Evolutionary conservation across 2,113 vertebrate species (phyloP).

Genomic region (Thalassoma bifasciatum): DNA sequence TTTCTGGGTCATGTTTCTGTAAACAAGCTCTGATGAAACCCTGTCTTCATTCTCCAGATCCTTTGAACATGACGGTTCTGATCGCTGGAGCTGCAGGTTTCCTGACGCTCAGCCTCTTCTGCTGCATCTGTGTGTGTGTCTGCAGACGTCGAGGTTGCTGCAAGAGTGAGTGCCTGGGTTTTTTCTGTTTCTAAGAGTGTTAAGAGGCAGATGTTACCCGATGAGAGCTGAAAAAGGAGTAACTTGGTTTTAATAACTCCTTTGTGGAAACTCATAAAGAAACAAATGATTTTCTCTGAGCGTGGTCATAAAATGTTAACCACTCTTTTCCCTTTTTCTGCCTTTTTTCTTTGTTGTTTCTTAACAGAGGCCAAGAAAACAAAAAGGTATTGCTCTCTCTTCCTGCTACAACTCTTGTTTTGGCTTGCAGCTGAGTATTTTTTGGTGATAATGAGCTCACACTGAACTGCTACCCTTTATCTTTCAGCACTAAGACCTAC

Average conservation of each 20-base stretch:
- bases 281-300: not conserved
- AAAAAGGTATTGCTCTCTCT: slow-evolving; percentile 65
- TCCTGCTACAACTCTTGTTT: not conserved
- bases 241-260: too few species aligned
- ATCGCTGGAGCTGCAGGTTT: slow-evolving; percentile 85
- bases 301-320: not conserved
- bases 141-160: slow-evolving; percentile 90
- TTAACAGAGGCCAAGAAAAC: slow-evolving; percentile 68
- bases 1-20: not conserved
- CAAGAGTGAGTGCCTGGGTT: slow-evolving; percentile 84
- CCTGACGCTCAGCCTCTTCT: slow-evolving; percentile 82
- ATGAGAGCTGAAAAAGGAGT: too few species aligned
- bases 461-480: slow-evolving; percentile 39
- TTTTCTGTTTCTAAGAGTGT: not conserved
- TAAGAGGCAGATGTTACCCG: too few species aligned
- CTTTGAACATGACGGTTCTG: slow-evolving; percentile 86
- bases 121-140: slow-evolving; percentile 89
- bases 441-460: not conserved
- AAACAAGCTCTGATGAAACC: not conserved
- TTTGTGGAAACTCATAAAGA: too few species aligned
- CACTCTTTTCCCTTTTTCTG: not conserved
- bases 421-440: not conserved
- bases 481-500: slow-evolving; percentile 68
- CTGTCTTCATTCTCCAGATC: slow-evolving; percentile 81
- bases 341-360: slow-evolving; percentile 26